These are phyloP conservation scores for Cordilura impudica DNA, from an alignment of 2,888 invertebrate genomes.

Conservation along the genomic window DNA sequence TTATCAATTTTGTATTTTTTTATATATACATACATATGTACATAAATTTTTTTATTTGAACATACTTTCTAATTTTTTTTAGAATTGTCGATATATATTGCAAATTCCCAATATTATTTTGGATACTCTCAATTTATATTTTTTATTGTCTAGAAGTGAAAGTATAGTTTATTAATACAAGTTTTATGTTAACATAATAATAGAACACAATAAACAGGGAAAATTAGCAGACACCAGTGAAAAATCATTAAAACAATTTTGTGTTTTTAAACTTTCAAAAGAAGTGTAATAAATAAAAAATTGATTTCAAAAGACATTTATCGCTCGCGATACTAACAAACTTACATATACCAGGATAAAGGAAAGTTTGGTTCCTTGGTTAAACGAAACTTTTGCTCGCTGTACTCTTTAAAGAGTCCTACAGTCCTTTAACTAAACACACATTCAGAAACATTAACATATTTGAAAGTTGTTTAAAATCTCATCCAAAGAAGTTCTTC, in stretches of 20 bases:
- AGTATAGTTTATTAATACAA: too few relatives aligned
- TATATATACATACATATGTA: too few relatives aligned
- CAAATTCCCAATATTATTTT: too few relatives aligned
- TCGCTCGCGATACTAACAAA: conserved; percentile 29
- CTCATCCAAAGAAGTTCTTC: too few relatives aligned
- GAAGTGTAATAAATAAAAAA: conserved; percentile 21
- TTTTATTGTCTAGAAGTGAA: too few relatives aligned
- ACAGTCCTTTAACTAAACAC: not conserved
- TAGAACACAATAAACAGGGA: conserved; percentile 47
- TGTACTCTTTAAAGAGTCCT: conserved; percentile 59
- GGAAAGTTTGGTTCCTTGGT: conserved; percentile 36
- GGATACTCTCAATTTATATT: too few relatives aligned
- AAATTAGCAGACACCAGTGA: conserved; percentile 14
- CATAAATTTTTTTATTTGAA: too few relatives aligned
- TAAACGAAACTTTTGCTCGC: conserved; percentile 62
- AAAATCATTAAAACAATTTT: conserved; percentile 7
- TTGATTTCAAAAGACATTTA: conserved; percentile 34
- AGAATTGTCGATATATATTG: too few relatives aligned
- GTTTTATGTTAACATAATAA: too few relatives aligned
- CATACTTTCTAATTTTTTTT: too few relatives aligned
- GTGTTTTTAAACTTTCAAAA: conserved; percentile 6
- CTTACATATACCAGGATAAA: conserved; percentile 23
- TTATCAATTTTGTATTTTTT: too few relatives aligned
- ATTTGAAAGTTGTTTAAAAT: too few relatives aligned
- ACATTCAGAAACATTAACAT: conserved; percentile 14